Evolutionary conservation across 2,113 vertebrate species (phyloP), one percentile per base, ranked within the genome.

Genomic region (Dissostichus mawsoni): DNA sequence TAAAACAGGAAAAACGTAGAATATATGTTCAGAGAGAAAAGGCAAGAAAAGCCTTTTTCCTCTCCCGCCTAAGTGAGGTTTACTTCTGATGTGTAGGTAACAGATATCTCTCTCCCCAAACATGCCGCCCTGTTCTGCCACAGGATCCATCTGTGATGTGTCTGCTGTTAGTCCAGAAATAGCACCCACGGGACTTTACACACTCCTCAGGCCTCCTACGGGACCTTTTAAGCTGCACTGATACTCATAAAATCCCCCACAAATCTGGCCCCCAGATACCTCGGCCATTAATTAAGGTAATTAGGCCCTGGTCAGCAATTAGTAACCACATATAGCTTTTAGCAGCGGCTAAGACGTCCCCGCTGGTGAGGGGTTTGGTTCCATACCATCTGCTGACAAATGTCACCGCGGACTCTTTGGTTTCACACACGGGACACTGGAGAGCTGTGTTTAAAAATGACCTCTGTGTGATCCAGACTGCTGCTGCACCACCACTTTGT

Each of bases 211-310:
- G 84, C 87, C 93, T 94, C 93, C 96, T 94, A 90, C 74, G 81
- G 94, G 95, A 96, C 85, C 94, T 94, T 94, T 96, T 98, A 95
- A 93, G 90, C 88, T 84, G 87, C 94, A 85, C 91, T 94, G 95
- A 96, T 95, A 95, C 95, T 94, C 91, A 96, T 90, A 94, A 93
- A 93, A 95, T 94, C 94, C 90, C 89, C 92, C 90, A 78, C 94
- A 92, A 93, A 90, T 87, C 88, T 93, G 76, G 69, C 93, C 94
- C 94, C 92, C 81, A 81, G 92, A 96, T 94, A 96, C 94, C 95
- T 85, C 57, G 85, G 93, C 96, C 96, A 96, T 98, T 99, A 98
- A 99, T 99, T 98, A 99, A 95, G 92, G 91, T 95, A 97, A 98
- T 96, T 96, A 97, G 94, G 96, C 95, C 96, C 95, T 92, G 94